Conservation (phyloP, 1,140 invertebrate genomes). For the Dendrolimus punctatus region DNA sequence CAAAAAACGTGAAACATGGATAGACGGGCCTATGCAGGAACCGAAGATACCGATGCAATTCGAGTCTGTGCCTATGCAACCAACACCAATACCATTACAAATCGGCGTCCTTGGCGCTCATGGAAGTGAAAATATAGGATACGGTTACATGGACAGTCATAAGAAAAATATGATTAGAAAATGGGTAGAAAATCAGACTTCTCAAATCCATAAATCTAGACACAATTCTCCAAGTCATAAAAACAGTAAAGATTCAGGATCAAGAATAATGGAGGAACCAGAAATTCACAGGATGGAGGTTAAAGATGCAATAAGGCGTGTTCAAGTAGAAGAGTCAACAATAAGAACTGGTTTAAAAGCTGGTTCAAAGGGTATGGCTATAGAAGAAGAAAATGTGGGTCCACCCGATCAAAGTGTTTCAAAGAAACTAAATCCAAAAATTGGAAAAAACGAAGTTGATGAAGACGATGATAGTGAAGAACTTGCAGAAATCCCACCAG, state of each 20-base stretch:
- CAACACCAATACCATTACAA: slow-evolving; percentile 54
- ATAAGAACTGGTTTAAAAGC: slow-evolving; percentile 74
- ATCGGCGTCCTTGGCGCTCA: slow-evolving; percentile 61
- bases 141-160: slow-evolving; percentile 92
- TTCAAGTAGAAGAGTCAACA: slow-evolving; percentile 72
- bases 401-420: slow-evolving; percentile 28
- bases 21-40: slow-evolving; percentile 85
- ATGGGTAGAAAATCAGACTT: slow-evolving; percentile 94
- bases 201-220: slow-evolving; percentile 78
- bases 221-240: slow-evolving; percentile 61
- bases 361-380: slow-evolving; percentile 57
- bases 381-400: slow-evolving; percentile 66
- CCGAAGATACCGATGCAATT: slow-evolving; percentile 54
- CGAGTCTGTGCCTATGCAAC: slow-evolving; percentile 41
- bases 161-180: slow-evolving; percentile 94
- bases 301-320: slow-evolving; percentile 62
- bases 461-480: slow-evolving; percentile 83
- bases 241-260: slow-evolving; percentile 75
- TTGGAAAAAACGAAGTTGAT: slow-evolving; percentile 62
- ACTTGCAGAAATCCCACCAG: slow-evolving; percentile 82
- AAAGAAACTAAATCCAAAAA: slow-evolving; percentile 30
- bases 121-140: slow-evolving; percentile 70
- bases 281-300: slow-evolving; percentile 68
- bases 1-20: slow-evolving; percentile 92
- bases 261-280: slow-evolving; percentile 74